Percentiles rank a stretch among this genome's conserved stretches.
These are phyloP conservation scores for Asarcornis scutulata DNA, from an alignment of 2,113 vertebrate genomes.

Conservation along the genomic window DNA sequence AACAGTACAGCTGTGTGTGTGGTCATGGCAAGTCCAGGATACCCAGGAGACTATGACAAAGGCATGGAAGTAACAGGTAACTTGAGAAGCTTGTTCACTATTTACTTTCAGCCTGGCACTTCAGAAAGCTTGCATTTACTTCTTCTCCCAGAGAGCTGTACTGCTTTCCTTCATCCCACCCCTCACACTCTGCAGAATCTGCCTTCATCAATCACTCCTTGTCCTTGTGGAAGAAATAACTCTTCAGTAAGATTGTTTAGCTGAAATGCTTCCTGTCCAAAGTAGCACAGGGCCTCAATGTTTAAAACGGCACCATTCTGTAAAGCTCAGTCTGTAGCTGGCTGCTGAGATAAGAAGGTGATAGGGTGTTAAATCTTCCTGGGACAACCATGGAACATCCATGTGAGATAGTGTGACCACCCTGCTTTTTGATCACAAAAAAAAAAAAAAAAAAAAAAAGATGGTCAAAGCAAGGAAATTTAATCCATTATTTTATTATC, in stretches of 20 bases:
- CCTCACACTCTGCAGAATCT: neutral
- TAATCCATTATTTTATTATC: neutral
- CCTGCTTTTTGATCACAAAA: neutral
- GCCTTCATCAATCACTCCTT: neutral
- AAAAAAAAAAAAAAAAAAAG: neutral
- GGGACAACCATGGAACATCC: neutral
- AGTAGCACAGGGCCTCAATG: neutral
- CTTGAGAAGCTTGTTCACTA: neutral
- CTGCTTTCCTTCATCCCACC: neutral
- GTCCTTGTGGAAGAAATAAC: neutral
- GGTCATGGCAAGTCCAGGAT: slow-evolving; percentile 87
- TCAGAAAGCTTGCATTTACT: neutral
- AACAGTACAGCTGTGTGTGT: slow-evolving; percentile 83
- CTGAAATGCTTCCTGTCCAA: neutral
- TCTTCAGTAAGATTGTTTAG: neutral
- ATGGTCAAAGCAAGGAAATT: neutral
- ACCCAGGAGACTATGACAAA: slow-evolving; percentile 81
- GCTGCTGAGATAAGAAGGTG: neutral
- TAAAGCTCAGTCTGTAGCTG: neutral
- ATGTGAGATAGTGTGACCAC: neutral
- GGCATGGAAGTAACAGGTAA: slow-evolving; percentile 84
- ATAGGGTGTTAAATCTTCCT: neutral
- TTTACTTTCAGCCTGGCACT: neutral
- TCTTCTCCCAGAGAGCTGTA: neutral
- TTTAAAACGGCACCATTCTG: neutral